Base-by-base conservation (phyloP, 2,113 vertebrate genomes). In the Gopherus flavomarginatus region DNA sequence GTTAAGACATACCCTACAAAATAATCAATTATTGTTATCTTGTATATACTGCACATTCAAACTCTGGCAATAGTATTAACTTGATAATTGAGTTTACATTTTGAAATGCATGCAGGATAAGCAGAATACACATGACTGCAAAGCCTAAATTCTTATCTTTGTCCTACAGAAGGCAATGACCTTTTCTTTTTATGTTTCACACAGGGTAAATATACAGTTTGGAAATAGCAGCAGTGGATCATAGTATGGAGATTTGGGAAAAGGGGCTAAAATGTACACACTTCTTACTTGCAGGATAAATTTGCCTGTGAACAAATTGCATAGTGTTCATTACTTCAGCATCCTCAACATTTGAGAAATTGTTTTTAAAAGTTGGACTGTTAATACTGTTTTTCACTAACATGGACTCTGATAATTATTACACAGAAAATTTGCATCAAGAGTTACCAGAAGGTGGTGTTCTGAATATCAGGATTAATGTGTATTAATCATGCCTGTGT, bases 61-160 rank as follows among this genome's bases (percentile, higher is more conserved):
- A 47, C n/a, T 42, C n/a, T 84, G 83, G 24, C 11, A 11, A 29
- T 21, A 44, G 14, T 5, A 29, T 27, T 84, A 59, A 47, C 42
- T 62, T 84, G 21, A 84, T 84, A 44, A 84, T 84, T 56, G 44
- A 62, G 17, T 44, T 62, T 62, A 29, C 59, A 50, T 75, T 83
- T 59, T 65, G 75, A 85, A 38, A 90, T 90, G 52, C 80, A 35
- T 42, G 42, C 53, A 42, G 31, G 83, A 22, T 84, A 84, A 84
- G 56, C 56, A 84, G 56, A 54, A 14, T 62, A 11, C 29, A 31
- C 57, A 56, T 38, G 75, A 24, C 62, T 42, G 27, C 42, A 47
- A 27, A 90, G 53, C 52, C 42, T 79, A 83, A 11, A 47, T 59
- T 47, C 79, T 95, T 95, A 94, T 95, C 89, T 93, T 52, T 81